A percentile compares a stretch with the other conserved stretches of the same genome.
Evolutionary conservation across 2,797 vertebrate species (phyloP).

Genomic region (Poecilia velifera): DNA sequence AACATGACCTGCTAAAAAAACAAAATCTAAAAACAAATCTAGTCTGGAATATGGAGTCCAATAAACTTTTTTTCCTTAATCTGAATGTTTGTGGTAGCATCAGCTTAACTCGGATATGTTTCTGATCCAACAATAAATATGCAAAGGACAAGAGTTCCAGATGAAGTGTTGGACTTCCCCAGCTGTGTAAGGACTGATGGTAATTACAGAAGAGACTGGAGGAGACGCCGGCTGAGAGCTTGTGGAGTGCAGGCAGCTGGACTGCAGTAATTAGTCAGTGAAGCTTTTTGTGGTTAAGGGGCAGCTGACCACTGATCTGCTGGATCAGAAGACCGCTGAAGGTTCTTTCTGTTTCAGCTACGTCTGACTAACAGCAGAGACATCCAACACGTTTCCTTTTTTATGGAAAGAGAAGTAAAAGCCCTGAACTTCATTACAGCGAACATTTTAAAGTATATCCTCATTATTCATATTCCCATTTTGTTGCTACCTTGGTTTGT

Average conservation of each 20-base stretch:
- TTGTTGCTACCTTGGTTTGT: not conserved
- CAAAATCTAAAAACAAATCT: not conserved
- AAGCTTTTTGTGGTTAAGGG: slow-evolving; percentile 54
- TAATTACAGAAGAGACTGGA: slow-evolving; percentile 51
- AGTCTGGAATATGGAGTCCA: not conserved
- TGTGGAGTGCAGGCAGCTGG: slow-evolving; percentile 53
- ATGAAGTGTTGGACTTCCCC: slow-evolving; percentile 25
- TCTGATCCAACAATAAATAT: not conserved
- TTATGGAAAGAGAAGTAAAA: slow-evolving; percentile 22
- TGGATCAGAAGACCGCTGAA: slow-evolving; percentile 50
- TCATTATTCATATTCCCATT: not conserved
- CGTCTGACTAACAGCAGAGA: slow-evolving; percentile 70
- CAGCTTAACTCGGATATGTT: not conserved
- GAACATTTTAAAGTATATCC: not conserved
- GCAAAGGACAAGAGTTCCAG: slow-evolving; percentile 14
- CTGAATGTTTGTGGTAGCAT: not conserved
- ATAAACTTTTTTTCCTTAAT: not conserved
- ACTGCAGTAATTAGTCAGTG: slow-evolving; percentile 74
- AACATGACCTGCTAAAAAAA: not conserved
- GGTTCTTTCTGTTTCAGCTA: slow-evolving; percentile 55
- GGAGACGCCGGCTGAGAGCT: slow-evolving; percentile 31
- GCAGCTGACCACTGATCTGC: slow-evolving; percentile 63
- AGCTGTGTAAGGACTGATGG: slow-evolving; percentile 39
- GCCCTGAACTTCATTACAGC: slow-evolving; percentile 1
- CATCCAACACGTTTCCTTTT: slow-evolving; percentile 12